Percentiles rank a stretch among this genome's conserved stretches.
phyloP scores from a whole-genome alignment of 2,113 vertebrate genomes.

The Microtus richardsoni region DNA sequence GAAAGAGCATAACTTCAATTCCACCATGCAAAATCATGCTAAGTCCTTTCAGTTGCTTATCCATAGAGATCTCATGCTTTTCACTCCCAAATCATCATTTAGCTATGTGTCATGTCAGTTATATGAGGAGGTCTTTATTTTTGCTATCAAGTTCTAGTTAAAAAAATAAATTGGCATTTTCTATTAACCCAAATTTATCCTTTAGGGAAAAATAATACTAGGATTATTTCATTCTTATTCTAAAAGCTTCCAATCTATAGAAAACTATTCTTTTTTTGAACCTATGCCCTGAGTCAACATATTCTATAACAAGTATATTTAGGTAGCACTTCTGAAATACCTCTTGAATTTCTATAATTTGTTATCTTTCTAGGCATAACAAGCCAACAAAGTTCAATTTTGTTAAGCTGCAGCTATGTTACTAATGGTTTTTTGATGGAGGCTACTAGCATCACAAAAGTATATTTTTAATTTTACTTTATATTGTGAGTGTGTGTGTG shows the following conservation, averaged over 20 bases:
- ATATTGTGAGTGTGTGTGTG: neutral
- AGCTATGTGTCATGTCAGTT: neutral
- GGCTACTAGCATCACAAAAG: neutral
- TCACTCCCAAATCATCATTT: neutral
- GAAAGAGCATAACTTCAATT: slow-evolving; percentile 49
- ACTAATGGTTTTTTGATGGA: neutral
- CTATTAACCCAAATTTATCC: neutral
- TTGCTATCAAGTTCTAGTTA: neutral
- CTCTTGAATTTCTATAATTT: neutral
- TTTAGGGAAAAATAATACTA: slow-evolving; percentile 24
- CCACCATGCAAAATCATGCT: neutral
- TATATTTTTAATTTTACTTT: neutral
- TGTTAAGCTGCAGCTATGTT: neutral
- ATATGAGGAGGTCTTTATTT: neutral
- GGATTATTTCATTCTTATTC: slow-evolving; percentile 11
- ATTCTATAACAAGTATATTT: neutral
- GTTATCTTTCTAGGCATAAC: neutral
- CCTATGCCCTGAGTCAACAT: neutral
- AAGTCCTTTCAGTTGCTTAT: neutral
- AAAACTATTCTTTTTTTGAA: slow-evolving; percentile 8
- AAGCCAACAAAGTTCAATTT: neutral
- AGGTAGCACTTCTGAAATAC: neutral
- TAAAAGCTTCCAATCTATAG: neutral
- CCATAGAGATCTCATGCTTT: neutral
- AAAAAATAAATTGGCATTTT: neutral